Conservation (phyloP, 2,888 invertebrate species). For the Serrognathus titanus region DNA sequence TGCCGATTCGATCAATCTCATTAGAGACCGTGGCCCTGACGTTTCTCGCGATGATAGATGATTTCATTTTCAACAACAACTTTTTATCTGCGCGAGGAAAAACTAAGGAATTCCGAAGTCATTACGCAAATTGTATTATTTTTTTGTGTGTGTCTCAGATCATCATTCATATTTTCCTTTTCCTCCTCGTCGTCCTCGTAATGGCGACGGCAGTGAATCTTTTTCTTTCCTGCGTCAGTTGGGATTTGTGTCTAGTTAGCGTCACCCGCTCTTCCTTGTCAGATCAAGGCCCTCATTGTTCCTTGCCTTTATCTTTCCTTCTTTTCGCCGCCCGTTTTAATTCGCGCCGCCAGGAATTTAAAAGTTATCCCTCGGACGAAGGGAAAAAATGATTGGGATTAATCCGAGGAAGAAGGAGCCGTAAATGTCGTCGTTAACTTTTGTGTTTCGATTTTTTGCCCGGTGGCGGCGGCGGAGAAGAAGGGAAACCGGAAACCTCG, state of each 20-base stretch:
- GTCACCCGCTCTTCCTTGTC: slow-evolving; percentile 27
- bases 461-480: too few species aligned
- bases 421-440: background rate
- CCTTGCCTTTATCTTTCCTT: slow-evolving; percentile 25
- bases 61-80: too few species aligned
- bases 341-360: slow-evolving; percentile 5
- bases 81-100: too few species aligned
- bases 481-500: slow-evolving; percentile 9
- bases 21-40: too few species aligned
- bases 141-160: background rate
- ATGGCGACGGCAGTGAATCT: slow-evolving; percentile 16
- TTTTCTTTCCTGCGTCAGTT: slow-evolving; percentile 20
- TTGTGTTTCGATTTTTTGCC: background rate
- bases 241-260: slow-evolving; percentile 26
- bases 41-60: too few species aligned
- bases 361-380: too few species aligned
- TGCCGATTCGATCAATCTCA: too few species aligned
- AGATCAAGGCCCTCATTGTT: slow-evolving; percentile 27
- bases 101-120: background rate
- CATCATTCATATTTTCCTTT: background rate
- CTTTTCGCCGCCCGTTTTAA: slow-evolving; percentile 15
- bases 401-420: background rate
- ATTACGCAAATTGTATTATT: background rate
- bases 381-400: too few species aligned
- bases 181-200: background rate